Evolutionary conservation across 2,113 vertebrate species (phyloP).

Genomic region (Proterorhinus semilunaris): DNA sequence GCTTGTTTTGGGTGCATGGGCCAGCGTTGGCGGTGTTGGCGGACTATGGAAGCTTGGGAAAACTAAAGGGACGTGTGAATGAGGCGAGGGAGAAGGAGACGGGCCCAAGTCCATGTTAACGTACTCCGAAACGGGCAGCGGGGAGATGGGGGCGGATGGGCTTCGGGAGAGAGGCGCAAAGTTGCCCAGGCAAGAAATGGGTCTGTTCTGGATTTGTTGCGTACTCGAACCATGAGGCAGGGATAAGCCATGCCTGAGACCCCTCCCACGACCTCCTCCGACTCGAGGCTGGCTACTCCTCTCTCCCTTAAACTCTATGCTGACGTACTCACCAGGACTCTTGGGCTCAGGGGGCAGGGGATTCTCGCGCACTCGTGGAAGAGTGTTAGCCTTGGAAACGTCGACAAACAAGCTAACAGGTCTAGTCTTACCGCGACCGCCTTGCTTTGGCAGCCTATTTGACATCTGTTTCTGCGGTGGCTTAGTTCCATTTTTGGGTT

Average conservation of each 20-base stretch:
- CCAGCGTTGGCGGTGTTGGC: conserved; percentile 62
- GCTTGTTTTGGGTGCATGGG: conserved; percentile 56
- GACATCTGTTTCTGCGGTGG: conserved; percentile 61
- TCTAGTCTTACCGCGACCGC: conserved; percentile 52
- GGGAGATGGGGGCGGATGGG: conserved; percentile 62
- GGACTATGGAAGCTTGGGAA: conserved; percentile 73
- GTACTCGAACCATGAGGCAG: conserved; percentile 53
- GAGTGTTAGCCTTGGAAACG: conserved; percentile 78
- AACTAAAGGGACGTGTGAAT: conserved; percentile 67
- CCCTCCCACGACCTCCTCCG: conserved; percentile 44
- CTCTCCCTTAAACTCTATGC: conserved; percentile 72
- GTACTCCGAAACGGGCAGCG: conserved; percentile 71
- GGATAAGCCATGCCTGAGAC: conserved; percentile 49
- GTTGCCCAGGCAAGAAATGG: conserved; percentile 69
- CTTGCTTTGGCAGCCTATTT: conserved; percentile 61
- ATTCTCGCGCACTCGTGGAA: conserved; percentile 74
- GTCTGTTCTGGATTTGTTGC: conserved; percentile 60
- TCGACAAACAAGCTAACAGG: conserved; percentile 77
- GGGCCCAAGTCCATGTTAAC: conserved; percentile 79
- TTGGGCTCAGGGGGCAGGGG: conserved; percentile 69
- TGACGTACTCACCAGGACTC: conserved; percentile 80
- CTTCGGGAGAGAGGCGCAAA: conserved; percentile 65
- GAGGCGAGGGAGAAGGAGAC: conserved; percentile 73
- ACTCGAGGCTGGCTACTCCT: conserved; percentile 30
- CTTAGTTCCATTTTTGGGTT: conserved; percentile 52